Base-by-base conservation (phyloP, 2,888 invertebrate genomes). In the Rhorus exstirpatorius region DNA sequence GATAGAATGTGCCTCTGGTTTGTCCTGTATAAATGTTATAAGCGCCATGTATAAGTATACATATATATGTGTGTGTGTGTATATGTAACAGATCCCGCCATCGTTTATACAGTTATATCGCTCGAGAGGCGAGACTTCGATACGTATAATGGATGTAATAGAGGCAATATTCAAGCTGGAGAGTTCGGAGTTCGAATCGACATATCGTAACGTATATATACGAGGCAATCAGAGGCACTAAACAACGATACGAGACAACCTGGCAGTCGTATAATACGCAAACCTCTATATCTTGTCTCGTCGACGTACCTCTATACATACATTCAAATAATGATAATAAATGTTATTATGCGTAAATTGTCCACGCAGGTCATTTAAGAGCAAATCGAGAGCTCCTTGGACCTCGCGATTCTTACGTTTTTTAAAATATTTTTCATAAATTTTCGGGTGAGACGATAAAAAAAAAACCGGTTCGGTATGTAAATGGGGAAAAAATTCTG, bases 181-280 rank as follows among this genome's bases (percentile, higher is more conserved):
- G 60, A 78, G 85, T 85, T 83, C 84, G 81, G 65, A 85, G 84
- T 85, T 83, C 84, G 83, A 80, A 78, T 63, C 72, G 63, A 75
- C 46, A 12, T 3, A 61, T 84, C 79, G 79, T 82, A 85, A 85
- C 85, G 86, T n/a, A n/a, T 86, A 51, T 77, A 87, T 71, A 71
- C 71, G 87, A 87, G 87, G 87, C 91, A 92, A 92, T 92, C 92
- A 91, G 91, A 86, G 89, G 88, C 87, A 92, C 91, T 92, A 92
- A 92, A 92, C 88, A 87, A 92, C 89, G 92, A 92, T 92, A 92
- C 89, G 88, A 87, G 86, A 67, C 58, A 75, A 74, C 75, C 75
- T 88, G 88, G 88, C 90, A 90, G 89, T 89, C 86, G 78, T n/a
- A n/a, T n/a, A n/a, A n/a, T 87, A 89, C 86, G 77, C 83, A 84